A percentile compares a stretch with the other conserved stretches of the same genome.
Conservation (phyloP, 2,888 invertebrate species). For the Drosophila antonietae region DNA sequence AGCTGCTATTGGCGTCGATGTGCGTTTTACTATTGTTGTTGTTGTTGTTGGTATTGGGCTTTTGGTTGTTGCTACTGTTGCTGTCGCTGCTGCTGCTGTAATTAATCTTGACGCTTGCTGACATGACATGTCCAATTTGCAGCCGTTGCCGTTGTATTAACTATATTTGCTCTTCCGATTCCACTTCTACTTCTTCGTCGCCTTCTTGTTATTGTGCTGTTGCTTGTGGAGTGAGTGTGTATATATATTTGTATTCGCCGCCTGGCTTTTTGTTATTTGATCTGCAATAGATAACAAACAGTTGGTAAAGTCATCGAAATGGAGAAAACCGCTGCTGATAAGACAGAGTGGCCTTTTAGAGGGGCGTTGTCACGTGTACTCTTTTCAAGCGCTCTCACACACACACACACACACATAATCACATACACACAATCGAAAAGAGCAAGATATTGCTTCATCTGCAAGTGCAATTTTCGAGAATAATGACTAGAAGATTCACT, state of each 20-base stretch:
- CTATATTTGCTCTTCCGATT: conserved; percentile 26
- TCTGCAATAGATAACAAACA: conserved; percentile 53
- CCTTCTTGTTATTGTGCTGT: conserved; percentile 14
- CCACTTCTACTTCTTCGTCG: conserved; percentile 5
- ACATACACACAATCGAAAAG: not conserved
- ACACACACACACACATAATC: not conserved
- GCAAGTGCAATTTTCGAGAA: not conserved
- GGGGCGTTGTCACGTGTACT: conserved; percentile 70
- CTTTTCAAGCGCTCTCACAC: conserved; percentile 27
- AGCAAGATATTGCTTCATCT: not conserved
- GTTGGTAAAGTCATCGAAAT: conserved; percentile 31
- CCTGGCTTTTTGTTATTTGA: conserved; percentile 56
- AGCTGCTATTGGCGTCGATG: conserved; percentile 30
- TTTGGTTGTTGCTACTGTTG: conserved; percentile 27
- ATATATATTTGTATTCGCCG: conserved; percentile 29
- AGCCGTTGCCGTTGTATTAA: conserved; percentile 45
- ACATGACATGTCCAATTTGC: conserved; percentile 85
- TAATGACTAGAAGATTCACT: not conserved
- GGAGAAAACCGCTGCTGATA: conserved; percentile 35
- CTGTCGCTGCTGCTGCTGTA: conserved; percentile 26
- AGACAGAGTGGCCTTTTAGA: conserved; percentile 30
- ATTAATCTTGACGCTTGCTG: conserved; percentile 84
- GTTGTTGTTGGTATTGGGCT: conserved; percentile 38
- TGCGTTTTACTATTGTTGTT: conserved; percentile 51
- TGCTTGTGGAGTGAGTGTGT: conserved; percentile 17